A percentile compares a stretch with the other conserved stretches of the same genome.
These are phyloP conservation scores for Macrobrachium rosenbergii DNA, from an alignment of 1,140 invertebrate species.

Conservation along the genomic window DNA sequence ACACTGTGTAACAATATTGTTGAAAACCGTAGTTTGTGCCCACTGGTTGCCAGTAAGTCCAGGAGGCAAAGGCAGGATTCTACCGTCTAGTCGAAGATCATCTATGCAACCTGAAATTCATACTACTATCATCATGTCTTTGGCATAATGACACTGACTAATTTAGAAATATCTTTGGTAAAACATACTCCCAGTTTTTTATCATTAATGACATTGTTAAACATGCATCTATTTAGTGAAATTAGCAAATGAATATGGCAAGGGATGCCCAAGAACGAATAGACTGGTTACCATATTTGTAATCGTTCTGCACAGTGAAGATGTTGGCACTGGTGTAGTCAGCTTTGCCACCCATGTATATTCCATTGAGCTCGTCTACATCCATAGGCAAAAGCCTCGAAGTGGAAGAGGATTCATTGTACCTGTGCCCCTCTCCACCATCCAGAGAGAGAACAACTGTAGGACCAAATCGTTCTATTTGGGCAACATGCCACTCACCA, in stretches of 20 bases:
- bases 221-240: neutral
- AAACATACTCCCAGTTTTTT: too few species aligned
- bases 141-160: too few species aligned
- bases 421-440: conserved; percentile 93
- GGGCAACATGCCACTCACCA: conserved; percentile 96
- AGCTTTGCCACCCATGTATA: conserved; percentile 94
- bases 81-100: conserved; percentile 90
- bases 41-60: conserved; percentile 95
- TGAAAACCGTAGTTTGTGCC: conserved; percentile 92
- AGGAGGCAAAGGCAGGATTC: conserved; percentile 90
- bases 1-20: conserved; percentile 91
- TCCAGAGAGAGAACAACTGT: conserved; percentile 94
- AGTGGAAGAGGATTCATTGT: conserved; percentile 94
- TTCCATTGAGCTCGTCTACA: conserved; percentile 94
- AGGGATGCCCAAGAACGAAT: neutral
- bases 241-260: neutral
- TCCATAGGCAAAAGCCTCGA: conserved; percentile 91
- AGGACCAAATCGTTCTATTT: conserved; percentile 86
- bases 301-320: conserved; percentile 95
- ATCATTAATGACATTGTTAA: too few species aligned
- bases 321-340: conserved; percentile 93
- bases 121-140: too few species aligned
- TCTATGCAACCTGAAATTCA: conserved; percentile 80
- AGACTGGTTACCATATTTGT: conserved; percentile 82
- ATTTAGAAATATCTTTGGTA: too few species aligned